A percentile compares a stretch with the other conserved stretches of the same genome.
Conservation (phyloP, 2,888 invertebrate genomes). For the Erebia aethiops region DNA sequence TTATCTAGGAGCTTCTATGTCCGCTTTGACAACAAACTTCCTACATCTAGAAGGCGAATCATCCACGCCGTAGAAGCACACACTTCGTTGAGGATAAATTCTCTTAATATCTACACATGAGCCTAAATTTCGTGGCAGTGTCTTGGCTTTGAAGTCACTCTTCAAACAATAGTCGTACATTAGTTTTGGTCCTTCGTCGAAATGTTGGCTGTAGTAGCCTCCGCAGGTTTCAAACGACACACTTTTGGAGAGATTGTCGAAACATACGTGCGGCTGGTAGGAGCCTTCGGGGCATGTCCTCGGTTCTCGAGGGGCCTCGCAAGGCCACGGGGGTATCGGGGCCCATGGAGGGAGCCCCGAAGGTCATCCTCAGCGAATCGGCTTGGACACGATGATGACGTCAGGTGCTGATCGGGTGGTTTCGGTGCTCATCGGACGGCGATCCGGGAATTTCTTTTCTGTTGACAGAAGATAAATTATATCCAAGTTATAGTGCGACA, state of each 20-base stretch:
- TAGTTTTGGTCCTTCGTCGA: constrained; percentile 66
- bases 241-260: constrained; percentile 61
- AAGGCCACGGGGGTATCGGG: constrained; percentile 70
- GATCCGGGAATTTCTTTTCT: constrained; percentile 73
- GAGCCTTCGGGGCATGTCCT: constrained; percentile 68
- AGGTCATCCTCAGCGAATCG: constrained; percentile 81
- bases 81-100: constrained; percentile 62
- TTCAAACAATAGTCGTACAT: constrained; percentile 74
- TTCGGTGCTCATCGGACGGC: constrained; percentile 90
- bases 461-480: constrained; percentile 43
- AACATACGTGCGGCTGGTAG: constrained; percentile 53
- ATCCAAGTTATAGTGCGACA: too few relatives aligned
- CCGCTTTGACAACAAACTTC: constrained; percentile 66
- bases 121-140: constrained; percentile 70
- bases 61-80: constrained; percentile 66
- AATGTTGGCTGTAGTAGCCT: constrained; percentile 71
- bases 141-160: constrained; percentile 70
- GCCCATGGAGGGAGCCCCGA: constrained; percentile 79
- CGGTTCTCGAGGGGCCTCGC: constrained; percentile 54
- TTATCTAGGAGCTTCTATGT: constrained; percentile 73
- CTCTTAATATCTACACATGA: constrained; percentile 61
- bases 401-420: constrained; percentile 95
- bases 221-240: constrained; percentile 64
- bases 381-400: constrained; percentile 88
- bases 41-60: constrained; percentile 52